Base-by-base conservation (phyloP, 1,140 invertebrate species). In the Diploscapter pachys region DNA sequence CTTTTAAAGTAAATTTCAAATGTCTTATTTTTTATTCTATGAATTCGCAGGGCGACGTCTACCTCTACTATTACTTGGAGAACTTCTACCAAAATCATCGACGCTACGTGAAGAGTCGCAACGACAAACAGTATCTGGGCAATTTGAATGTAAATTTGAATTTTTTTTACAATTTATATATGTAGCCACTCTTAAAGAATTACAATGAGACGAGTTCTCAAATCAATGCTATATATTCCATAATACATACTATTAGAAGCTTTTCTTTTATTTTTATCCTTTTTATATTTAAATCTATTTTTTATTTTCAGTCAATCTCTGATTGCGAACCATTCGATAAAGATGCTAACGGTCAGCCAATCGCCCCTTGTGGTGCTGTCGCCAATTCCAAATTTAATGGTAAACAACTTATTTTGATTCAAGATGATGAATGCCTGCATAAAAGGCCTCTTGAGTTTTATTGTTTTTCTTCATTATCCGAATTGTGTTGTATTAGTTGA, bases 1-100 rank as follows among this genome's bases (percentile, higher is more conserved):
- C n/a, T n/a, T n/a, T n/a, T n/a, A n/a, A n/a, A n/a, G n/a, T 31
- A 31, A 31, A 31, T 31, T 31, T 31, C 31, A 31, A 31, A 31
- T 31, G 1, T 31, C 31, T 31, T 31, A 1, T 31, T 31, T 31
- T 31, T 31, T 31, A 31, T 31, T 1, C 1, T 31, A 0, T 1
- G 31, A 31, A 31, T 31, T 31, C 76, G 80, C 88, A 93, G 89
- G 91, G 91, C 3, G 91, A 92, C 82, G 95, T 99, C 0, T 99
- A 92, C 82, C 92, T 99, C 89, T 99, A 99, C 86, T 99, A 99
- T 88, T 95, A 94, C 5, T 86, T 99, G 53, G 93, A 92, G 53
- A 99, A 99, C 86, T 99, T 94, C 86, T 99, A 98, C 86, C 96
- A 99, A 87, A 99, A 99, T 86, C 96, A 99, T 88, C 90, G 96